Evolutionary conservation across 2,797 vertebrate species (phyloP).

Genomic region (Hoplostethus atlanticus): DNA sequence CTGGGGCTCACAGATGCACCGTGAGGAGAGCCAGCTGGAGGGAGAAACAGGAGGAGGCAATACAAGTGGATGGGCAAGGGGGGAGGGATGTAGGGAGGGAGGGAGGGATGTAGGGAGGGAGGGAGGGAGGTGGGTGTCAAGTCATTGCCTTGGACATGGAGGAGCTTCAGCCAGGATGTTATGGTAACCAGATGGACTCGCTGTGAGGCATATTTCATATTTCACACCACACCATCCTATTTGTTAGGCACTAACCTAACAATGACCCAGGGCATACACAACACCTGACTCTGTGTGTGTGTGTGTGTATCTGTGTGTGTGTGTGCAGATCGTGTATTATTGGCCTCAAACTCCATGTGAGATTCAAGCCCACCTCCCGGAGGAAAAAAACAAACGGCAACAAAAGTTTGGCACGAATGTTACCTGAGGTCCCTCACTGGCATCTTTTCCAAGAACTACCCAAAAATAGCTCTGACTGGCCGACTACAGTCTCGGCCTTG

Average conservation of each 20-base stretch:
- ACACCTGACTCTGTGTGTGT: constrained; percentile 19
- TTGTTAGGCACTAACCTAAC: constrained; percentile 34
- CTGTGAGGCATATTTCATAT: constrained; percentile 55
- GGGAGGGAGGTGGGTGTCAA: constrained; percentile 43
- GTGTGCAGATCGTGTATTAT: constrained; percentile 15
- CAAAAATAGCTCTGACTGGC: constrained; percentile 33
- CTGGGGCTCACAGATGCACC: constrained; percentile 51
- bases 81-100: too few relatives aligned
- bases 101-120: not conserved
- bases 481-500: constrained; percentile 1
- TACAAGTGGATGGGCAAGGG: not conserved
- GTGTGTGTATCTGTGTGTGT: constrained; percentile 25
- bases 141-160: constrained; percentile 52
- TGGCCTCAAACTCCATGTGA: not conserved
- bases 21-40: constrained; percentile 63
- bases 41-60: constrained; percentile 28
- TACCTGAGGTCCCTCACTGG: not conserved
- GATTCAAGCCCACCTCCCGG: constrained; percentile 15
- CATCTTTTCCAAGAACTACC: constrained; percentile 2
- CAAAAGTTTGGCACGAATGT: not conserved
- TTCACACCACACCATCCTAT: constrained; percentile 35
- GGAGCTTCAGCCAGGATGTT: constrained; percentile 41
- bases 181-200: constrained; percentile 64
- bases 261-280: constrained; percentile 7
- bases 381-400: not conserved